Conservation (phyloP, 2,888 invertebrate species). For the Lobophora halterata region DNA sequence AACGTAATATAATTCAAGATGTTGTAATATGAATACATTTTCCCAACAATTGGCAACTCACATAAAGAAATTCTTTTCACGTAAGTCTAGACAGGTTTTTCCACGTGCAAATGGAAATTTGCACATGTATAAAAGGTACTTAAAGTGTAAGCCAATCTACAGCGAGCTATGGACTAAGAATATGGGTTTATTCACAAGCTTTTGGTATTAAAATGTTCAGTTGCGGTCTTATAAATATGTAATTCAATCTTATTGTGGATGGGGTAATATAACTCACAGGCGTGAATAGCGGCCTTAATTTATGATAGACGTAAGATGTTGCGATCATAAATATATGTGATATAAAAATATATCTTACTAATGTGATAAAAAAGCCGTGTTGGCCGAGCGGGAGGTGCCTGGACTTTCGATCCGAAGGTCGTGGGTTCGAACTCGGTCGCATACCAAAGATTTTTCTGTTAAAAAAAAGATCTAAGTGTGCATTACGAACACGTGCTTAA, state of each 20-base stretch:
- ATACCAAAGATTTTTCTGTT: too few species aligned
- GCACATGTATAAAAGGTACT: constrained; percentile 27
- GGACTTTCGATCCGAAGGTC: too few species aligned
- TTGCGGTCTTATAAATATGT: constrained; percentile 62
- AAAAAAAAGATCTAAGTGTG: too few species aligned
- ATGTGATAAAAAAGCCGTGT: too few species aligned
- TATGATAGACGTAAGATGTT: constrained; percentile 25
- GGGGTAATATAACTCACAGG: constrained; percentile 44
- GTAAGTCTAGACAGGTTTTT: constrained; percentile 27
- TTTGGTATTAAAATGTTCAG: constrained; percentile 65
- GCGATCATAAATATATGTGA: too few species aligned
- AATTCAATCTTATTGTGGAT: constrained; percentile 60
- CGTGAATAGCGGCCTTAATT: constrained; percentile 20
- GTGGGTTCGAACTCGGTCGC: too few species aligned
- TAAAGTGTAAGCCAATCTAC: constrained; percentile 29
- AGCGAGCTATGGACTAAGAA: constrained; percentile 40
- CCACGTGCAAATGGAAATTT: constrained; percentile 11
- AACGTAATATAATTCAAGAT: constrained; percentile 14
- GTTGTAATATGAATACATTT: constrained; percentile 13
- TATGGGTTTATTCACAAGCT: constrained; percentile 50
- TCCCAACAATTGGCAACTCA: constrained; percentile 10
- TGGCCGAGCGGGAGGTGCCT: too few species aligned
- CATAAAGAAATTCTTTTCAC: constrained; percentile 15
- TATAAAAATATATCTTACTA: too few species aligned
- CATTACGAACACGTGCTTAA: too few species aligned